Conservation (phyloP, 2,888 invertebrate species). For the Proisotoma minuta region DNA sequence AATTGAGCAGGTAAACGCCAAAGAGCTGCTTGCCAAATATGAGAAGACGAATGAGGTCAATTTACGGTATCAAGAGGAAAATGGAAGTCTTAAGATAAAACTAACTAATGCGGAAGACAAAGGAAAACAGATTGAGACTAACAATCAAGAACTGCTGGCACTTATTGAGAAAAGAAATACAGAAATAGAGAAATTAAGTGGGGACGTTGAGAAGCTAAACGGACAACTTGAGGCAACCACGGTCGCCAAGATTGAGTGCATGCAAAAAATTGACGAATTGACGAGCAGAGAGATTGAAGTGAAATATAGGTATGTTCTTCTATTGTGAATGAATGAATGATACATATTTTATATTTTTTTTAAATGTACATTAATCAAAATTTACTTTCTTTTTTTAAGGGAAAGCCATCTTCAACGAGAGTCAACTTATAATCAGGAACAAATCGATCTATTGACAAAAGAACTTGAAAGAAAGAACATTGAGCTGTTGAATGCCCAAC, state of each 20-base stretch:
- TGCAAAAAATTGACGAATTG: conserved; percentile 73
- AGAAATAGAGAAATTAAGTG: conserved; percentile 68
- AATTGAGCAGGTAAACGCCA: no score
- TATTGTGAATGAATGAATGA: neutral
- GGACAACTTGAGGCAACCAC: conserved; percentile 70
- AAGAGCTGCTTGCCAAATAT: neutral
- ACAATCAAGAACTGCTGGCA: conserved; percentile 59
- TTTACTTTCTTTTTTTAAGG: conserved; percentile 47
- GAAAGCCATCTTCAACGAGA: conserved; percentile 83
- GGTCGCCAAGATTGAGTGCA: conserved; percentile 75
- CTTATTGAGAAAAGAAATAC: conserved; percentile 67
- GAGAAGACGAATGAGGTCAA: neutral
- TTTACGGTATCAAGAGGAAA: neutral
- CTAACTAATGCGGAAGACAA: neutral
- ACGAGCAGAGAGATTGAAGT: conserved; percentile 72
- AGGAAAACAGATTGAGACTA: neutral
- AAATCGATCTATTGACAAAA: conserved; percentile 70
- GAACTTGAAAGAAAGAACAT: conserved; percentile 73
- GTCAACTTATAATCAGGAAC: conserved; percentile 66
- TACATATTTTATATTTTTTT: neutral
- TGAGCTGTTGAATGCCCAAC: conserved; percentile 69
- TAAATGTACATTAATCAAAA: conserved; percentile 8
- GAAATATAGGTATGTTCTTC: conserved; percentile 61
- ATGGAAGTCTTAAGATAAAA: neutral
- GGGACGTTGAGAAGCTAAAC: conserved; percentile 65